These are phyloP conservation scores for Austrofundulus limnaeus DNA, from an alignment of 2,113 vertebrate genomes.

Conservation along the genomic window DNA sequence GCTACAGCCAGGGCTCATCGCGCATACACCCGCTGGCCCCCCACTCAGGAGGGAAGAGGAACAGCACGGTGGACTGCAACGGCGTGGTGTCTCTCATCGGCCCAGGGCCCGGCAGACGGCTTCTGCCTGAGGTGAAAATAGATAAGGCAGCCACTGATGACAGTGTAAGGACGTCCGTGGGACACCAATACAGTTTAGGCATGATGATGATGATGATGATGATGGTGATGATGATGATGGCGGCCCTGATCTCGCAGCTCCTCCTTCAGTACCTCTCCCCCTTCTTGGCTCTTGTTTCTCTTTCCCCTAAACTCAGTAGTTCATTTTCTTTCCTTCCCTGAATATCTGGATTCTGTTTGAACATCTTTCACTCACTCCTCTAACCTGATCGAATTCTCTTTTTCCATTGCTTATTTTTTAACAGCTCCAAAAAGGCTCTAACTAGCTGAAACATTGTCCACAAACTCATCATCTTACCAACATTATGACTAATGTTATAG, in stretches of 20 bases:
- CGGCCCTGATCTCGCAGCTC: slow-evolving; percentile 66
- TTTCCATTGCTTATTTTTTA: slow-evolving; percentile 17
- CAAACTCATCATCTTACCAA: slow-evolving; percentile 19
- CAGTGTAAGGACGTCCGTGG: slow-evolving; percentile 85
- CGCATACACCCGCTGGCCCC: slow-evolving; percentile 91
- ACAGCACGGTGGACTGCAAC: slow-evolving; percentile 98
- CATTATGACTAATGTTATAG: slow-evolving; percentile 28
- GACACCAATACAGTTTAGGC: slow-evolving; percentile 83
- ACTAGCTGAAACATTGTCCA: slow-evolving; percentile 32
- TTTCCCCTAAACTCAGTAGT: slow-evolving; percentile 31
- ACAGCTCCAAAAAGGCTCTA: slow-evolving; percentile 31
- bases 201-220: slow-evolving; percentile 79
- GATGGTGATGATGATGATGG: slow-evolving; percentile 53
- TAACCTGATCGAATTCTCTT: slow-evolving; percentile 13
- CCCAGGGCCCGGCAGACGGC: slow-evolving; percentile 88
- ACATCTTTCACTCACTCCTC: slow-evolving; percentile 19
- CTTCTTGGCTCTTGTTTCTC: slow-evolving; percentile 48
- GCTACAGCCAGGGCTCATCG: slow-evolving; percentile 93
- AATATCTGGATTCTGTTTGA: slow-evolving; percentile 34
- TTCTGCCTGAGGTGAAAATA: slow-evolving; percentile 98
- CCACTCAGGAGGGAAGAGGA: slow-evolving; percentile 88
- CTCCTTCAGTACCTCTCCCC: slow-evolving; percentile 57
- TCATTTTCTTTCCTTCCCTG: slow-evolving; percentile 19
- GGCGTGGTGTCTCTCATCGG: slow-evolving; percentile 97
- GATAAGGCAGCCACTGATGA: slow-evolving; percentile 90